Conservation (phyloP, 2,113 vertebrate species). For the Eleginops maclovinus region DNA sequence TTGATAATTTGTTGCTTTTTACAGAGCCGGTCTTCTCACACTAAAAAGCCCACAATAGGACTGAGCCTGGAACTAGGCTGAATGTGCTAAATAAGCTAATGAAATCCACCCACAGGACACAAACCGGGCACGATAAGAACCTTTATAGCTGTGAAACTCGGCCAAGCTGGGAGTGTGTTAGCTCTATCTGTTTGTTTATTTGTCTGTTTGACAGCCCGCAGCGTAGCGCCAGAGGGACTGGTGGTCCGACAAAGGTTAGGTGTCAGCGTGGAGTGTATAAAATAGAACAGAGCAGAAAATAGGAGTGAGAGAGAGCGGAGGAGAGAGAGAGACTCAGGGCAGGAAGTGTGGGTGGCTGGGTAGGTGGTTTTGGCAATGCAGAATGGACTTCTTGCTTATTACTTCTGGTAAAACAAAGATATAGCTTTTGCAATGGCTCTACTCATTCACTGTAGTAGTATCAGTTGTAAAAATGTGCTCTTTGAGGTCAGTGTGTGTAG, state of each 20-base stretch:
- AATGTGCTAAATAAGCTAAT: constrained; percentile 80
- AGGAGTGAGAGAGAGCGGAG: constrained; percentile 46
- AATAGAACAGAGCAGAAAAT: constrained; percentile 68
- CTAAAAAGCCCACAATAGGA: constrained; percentile 75
- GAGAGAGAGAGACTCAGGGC: constrained; percentile 67
- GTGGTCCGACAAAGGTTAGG: constrained; percentile 77
- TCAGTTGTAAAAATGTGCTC: constrained; percentile 61
- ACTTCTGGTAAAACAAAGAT: constrained; percentile 76
- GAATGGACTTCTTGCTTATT: constrained; percentile 73
- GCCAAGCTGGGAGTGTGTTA: constrained; percentile 69
- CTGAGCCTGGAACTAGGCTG: constrained; percentile 67
- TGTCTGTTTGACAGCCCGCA: constrained; percentile 74
- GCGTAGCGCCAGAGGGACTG: constrained; percentile 58
- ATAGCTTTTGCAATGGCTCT: constrained; percentile 61
- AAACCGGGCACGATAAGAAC: constrained; percentile 77
- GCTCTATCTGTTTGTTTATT: constrained; percentile 74
- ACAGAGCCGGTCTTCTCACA: constrained; percentile 64
- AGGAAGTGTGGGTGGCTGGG: constrained; percentile 79
- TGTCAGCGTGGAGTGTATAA: constrained; percentile 69
- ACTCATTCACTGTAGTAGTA: constrained; percentile 66
- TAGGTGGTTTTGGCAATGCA: constrained; percentile 80
- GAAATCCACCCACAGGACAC: constrained; percentile 80
- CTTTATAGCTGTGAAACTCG: constrained; percentile 75
- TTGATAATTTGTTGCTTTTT: constrained; percentile 76
- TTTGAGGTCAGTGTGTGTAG: constrained; percentile 64